A percentile compares a stretch with the other conserved stretches of the same genome.
These are phyloP conservation scores for Drosophila kambysellisi DNA, from an alignment of 2,888 invertebrate species.

Conservation along the genomic window DNA sequence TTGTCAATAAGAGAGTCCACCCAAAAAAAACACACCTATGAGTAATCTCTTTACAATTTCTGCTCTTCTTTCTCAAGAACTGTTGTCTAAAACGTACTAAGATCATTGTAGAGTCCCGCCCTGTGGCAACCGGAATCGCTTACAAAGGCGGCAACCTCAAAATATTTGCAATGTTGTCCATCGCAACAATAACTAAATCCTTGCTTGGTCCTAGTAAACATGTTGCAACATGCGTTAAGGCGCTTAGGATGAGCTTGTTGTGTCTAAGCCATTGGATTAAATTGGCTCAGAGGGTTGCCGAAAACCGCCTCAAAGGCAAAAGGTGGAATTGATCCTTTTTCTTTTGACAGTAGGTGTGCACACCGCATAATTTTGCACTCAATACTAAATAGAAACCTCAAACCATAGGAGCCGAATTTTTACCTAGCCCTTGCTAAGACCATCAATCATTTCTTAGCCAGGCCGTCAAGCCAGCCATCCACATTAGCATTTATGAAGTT, in stretches of 20 bases:
- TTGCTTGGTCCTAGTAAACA: slow-evolving; percentile 43
- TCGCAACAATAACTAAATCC: slow-evolving; percentile 48
- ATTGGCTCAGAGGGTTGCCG: slow-evolving; percentile 59
- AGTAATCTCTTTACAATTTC: slow-evolving; percentile 2
- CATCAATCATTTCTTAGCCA: slow-evolving; percentile 74
- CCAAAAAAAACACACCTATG: background rate
- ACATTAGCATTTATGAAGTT: slow-evolving; percentile 79
- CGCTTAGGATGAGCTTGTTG: slow-evolving; percentile 61
- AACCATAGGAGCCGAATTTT: slow-evolving; percentile 38
- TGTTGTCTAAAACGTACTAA: slow-evolving; percentile 11
- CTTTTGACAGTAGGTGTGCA: slow-evolving; percentile 41
- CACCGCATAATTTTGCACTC: slow-evolving; percentile 71
- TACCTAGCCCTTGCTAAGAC: slow-evolving; percentile 46
- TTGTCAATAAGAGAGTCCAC: background rate
- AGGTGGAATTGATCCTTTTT: slow-evolving; percentile 64
- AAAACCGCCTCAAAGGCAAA: slow-evolving; percentile 39
- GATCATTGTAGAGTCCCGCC: slow-evolving; percentile 56
- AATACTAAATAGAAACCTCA: slow-evolving; percentile 64
- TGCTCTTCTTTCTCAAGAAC: background rate
- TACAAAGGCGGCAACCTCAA: slow-evolving; percentile 50
- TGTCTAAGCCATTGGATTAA: slow-evolving; percentile 68
- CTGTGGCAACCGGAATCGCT: slow-evolving; percentile 13
- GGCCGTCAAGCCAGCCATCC: slow-evolving; percentile 55
- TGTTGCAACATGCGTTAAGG: slow-evolving; percentile 66
- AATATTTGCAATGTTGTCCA: slow-evolving; percentile 62